Evolutionary conservation across 2,888 invertebrate species (phyloP).

Genomic region (Nephrotoma guestfalica): DNA sequence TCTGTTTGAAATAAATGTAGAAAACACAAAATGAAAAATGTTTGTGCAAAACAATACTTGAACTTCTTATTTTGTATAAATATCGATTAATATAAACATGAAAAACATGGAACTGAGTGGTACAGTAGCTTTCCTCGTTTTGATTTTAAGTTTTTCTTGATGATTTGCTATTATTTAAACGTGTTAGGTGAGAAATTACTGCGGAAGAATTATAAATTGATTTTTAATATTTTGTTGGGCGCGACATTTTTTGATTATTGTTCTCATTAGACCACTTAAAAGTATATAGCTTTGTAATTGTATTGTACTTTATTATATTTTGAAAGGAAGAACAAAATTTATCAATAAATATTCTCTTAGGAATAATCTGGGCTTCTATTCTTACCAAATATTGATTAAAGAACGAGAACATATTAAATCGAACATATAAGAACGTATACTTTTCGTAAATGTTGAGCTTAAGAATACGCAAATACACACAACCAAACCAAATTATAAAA

Average conservation of each 20-base stretch:
- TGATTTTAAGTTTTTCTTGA: not conserved
- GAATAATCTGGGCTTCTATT: not conserved
- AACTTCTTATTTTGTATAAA: not conserved
- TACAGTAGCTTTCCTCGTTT: not conserved
- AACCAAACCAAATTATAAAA: not conserved
- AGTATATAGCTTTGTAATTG: not conserved
- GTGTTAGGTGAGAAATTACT: not conserved
- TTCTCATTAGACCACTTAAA: no score
- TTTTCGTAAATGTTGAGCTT: not conserved
- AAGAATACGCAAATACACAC: not conserved
- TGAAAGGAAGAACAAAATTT: not conserved
- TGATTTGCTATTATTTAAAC: not conserved
- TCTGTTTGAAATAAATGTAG: not conserved
- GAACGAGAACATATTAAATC: not conserved
- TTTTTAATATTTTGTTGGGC: not conserved
- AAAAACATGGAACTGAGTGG: not conserved
- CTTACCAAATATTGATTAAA: not conserved
- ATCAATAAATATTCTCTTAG: not conserved
- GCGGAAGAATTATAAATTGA: not conserved
- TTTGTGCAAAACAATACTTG: not conserved
- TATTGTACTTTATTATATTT: not conserved
- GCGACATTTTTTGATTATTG: no score
- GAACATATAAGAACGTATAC: not conserved
- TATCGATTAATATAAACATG: not conserved
- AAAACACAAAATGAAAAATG: not conserved